phyloP scores from a whole-genome alignment of 2,888 invertebrate species.

The Anagyrus pseudococci region DNA sequence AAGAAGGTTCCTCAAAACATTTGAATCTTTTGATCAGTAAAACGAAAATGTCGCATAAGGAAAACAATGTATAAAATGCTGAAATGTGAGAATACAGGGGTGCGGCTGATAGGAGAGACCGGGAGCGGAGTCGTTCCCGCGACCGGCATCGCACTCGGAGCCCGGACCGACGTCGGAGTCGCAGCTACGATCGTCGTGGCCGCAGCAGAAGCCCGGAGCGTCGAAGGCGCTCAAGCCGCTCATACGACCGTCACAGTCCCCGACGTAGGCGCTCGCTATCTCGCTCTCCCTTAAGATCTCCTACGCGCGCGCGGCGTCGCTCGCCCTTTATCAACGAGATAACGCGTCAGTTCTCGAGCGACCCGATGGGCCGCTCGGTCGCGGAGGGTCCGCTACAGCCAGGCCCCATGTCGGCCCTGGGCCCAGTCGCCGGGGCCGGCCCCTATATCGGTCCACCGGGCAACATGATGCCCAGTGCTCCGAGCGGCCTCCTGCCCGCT shows the following conservation, averaged over 20 bases:
- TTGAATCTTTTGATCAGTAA: conserved; percentile 27
- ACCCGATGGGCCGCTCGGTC: too few species aligned
- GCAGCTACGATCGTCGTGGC: conserved; percentile 47
- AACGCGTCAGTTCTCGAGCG: conserved; percentile 53
- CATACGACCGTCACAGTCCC: conserved; percentile 47
- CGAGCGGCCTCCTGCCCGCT: conserved; percentile 1
- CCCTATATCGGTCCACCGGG: conserved; percentile 10
- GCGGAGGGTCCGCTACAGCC: not conserved
- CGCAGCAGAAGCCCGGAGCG: conserved; percentile 50
- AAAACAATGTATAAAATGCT: too few species aligned
- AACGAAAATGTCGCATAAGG: not conserved
- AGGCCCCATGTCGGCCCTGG: not conserved
- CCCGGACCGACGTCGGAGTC: conserved; percentile 40
- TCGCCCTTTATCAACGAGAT: conserved; percentile 59
- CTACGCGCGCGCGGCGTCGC: conserved; percentile 52
- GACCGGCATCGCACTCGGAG: conserved; percentile 46
- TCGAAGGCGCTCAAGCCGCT: conserved; percentile 53
- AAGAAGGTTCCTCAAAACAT: not conserved
- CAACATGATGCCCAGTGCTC: conserved; percentile 12
- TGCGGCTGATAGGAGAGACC: conserved; percentile 39
- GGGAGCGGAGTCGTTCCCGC: conserved; percentile 56
- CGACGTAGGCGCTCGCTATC: conserved; percentile 46
- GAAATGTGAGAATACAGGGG: conserved; percentile 1
- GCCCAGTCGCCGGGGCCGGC: conserved; percentile 19
- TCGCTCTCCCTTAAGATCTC: conserved; percentile 49